These are phyloP conservation scores for Monoplex corrugatus DNA, from an alignment of 2,888 invertebrate genomes.

Conservation along the genomic window DNA sequence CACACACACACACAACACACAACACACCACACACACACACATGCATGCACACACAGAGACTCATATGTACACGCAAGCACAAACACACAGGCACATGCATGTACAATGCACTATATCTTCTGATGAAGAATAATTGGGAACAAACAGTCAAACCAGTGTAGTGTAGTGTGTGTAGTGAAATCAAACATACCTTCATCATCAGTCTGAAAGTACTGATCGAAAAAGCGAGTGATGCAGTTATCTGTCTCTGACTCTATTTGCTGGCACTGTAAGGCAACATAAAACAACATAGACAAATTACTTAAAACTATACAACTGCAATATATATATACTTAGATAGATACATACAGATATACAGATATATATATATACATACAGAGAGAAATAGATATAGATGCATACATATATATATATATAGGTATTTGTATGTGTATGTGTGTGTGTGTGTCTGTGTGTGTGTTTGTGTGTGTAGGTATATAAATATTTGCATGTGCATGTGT, in stretches of 20 bases:
- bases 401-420: no score
- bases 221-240: not conserved
- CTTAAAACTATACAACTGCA: no score
- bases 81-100: not conserved
- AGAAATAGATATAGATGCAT: no score
- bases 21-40: not conserved
- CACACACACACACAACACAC: not conserved
- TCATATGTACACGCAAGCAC: not conserved
- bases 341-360: no score
- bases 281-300: no score
- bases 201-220: not conserved
- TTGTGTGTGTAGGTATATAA: no score
- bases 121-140: no score
- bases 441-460: no score
- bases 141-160: not conserved
- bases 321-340: no score
- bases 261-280: constrained; percentile 4
- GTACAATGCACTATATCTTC: not conserved
- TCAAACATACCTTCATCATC: constrained; percentile 18
- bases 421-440: no score
- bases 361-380: no score
- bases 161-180: not conserved
- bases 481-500: no score
- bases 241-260: not conserved
- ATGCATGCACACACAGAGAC: not conserved